Conservation (phyloP, 2,888 invertebrate genomes). For the Eristalinus sepulchralis region DNA sequence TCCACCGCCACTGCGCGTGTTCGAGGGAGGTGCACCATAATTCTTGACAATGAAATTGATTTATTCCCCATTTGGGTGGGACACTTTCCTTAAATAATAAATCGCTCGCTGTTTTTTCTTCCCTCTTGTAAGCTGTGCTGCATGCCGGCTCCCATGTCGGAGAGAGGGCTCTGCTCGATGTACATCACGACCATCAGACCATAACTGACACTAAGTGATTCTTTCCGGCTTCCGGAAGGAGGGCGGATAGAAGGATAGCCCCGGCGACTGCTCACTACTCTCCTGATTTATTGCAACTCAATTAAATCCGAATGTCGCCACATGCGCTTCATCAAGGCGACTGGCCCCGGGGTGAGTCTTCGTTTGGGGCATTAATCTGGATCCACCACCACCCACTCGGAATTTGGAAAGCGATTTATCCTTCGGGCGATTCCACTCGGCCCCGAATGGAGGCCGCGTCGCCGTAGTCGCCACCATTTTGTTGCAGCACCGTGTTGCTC, state of each 20-base stretch:
- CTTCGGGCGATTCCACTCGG: too few relatives aligned
- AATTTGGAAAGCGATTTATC: conserved; percentile 31
- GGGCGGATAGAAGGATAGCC: background rate
- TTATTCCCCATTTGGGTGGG: conserved; percentile 51
- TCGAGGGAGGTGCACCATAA: background rate
- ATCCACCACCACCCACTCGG: conserved; percentile 7
- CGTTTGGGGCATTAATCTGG: conserved; percentile 46
- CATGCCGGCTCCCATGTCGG: conserved; percentile 22
- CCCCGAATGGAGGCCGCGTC: conserved; percentile 3
- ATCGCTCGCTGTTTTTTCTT: conserved; percentile 26
- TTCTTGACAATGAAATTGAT: conserved; percentile 40
- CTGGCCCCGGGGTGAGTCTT: background rate
- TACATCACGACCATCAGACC: conserved; percentile 56
- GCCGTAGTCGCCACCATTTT: conserved; percentile 9
- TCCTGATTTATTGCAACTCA: conserved; percentile 69
- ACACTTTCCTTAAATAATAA: conserved; percentile 52
- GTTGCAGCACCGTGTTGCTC: conserved; percentile 38
- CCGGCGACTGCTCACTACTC: background rate
- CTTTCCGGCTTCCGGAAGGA: conserved; percentile 6
- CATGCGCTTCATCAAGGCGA: conserved; percentile 49
- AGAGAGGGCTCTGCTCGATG: background rate
- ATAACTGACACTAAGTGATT: conserved; percentile 64
- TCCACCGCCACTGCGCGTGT: background rate
- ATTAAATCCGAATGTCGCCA: conserved; percentile 68
- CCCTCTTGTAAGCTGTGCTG: conserved; percentile 28